These are phyloP conservation scores for Ophion ellenae DNA, from an alignment of 2,888 invertebrate genomes.

Conservation along the genomic window DNA sequence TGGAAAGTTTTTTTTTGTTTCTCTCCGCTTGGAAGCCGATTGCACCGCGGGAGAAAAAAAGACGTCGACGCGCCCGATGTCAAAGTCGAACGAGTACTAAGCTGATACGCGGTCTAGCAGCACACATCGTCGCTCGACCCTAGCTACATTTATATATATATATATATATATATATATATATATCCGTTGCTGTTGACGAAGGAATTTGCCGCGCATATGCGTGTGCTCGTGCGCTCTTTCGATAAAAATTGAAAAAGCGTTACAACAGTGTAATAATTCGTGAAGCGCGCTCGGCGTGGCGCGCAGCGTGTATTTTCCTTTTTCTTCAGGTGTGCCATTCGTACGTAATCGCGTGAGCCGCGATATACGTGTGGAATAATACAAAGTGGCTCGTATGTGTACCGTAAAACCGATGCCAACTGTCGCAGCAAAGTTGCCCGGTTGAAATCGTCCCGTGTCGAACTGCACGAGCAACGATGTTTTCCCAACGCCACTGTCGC, in stretches of 20 bases:
- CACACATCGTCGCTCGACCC: slow-evolving; percentile 27
- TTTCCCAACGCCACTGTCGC: slow-evolving; percentile 97
- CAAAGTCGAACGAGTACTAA: slow-evolving; percentile 57
- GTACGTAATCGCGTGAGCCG: background rate
- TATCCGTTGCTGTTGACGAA: background rate
- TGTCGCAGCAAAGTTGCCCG: slow-evolving; percentile 96
- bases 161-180: background rate
- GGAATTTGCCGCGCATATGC: background rate
- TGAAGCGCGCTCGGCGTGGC: background rate
- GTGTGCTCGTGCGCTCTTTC: background rate
- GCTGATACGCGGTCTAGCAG: slow-evolving; percentile 17
- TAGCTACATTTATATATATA: background rate
- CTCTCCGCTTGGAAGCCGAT: background rate
- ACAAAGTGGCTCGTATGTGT: slow-evolving; percentile 84
- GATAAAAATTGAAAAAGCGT: background rate
- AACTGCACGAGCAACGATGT: slow-evolving; percentile 96
- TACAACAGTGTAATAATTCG: background rate
- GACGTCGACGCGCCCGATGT: slow-evolving; percentile 48
- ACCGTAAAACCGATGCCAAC: slow-evolving; percentile 98
- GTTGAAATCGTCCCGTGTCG: slow-evolving; percentile 95
- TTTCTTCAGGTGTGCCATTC: no score
- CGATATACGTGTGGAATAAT: background rate
- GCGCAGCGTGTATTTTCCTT: no score
- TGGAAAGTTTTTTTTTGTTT: background rate
- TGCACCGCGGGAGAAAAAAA: background rate